Evolutionary conservation across 2,888 invertebrate species (phyloP).

Genomic region (Eupithecia insigniata): DNA sequence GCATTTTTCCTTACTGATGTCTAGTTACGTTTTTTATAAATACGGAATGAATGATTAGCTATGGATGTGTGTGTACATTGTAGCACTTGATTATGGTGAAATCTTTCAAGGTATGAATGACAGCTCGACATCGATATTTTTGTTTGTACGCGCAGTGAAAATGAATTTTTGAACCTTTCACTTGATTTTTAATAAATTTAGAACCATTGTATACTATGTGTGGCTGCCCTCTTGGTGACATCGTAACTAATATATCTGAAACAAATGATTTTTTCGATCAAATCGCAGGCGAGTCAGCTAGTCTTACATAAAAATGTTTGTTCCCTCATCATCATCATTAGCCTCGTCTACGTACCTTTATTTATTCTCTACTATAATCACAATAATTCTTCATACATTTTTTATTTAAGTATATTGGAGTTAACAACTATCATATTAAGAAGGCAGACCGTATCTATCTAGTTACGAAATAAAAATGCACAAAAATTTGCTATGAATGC

Average conservation of each 20-base stretch:
- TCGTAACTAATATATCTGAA: conserved; percentile 12
- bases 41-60: too few species aligned
- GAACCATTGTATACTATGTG: conserved; percentile 9
- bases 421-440: not conserved
- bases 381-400: too few species aligned
- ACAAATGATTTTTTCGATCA: not conserved
- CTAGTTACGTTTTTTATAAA: too few species aligned
- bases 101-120: conserved; percentile 13
- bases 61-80: conserved; percentile 11
- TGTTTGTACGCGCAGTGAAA: conserved; percentile 18
- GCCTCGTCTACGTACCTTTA: too few species aligned
- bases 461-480: too few species aligned
- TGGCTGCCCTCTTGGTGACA: conserved; percentile 8
- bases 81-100: conserved; percentile 12
- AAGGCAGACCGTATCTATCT: too few species aligned
- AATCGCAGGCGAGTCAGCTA: not conserved
- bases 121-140: conserved; percentile 18
- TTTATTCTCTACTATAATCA: too few species aligned
- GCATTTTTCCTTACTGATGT: too few species aligned
- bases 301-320: not conserved
- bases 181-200: conserved; percentile 15
- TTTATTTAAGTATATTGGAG: too few species aligned
- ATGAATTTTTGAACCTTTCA: conserved; percentile 11
- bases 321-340: not conserved
- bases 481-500: too few species aligned